Base-by-base conservation (phyloP, 2,797 vertebrate species). In the Poeciliopsis gracilis region DNA sequence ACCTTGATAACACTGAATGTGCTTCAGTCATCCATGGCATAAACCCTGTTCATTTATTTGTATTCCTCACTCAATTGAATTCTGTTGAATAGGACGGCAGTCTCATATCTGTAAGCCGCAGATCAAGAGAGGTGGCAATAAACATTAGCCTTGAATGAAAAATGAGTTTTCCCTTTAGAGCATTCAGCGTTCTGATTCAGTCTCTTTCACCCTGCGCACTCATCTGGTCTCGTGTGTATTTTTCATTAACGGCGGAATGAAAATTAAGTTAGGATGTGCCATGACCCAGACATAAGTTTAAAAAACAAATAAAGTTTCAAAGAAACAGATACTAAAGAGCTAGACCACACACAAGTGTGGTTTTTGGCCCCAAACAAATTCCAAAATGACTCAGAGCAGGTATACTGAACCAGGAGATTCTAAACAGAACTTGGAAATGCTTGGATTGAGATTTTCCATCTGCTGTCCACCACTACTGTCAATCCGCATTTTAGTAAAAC, bases 301-400 rank as follows among this genome's bases (percentile, higher is more conserved):
- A 94, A 90, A 91, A 88, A 73, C 92, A 89, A 88, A 73, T 93
- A 89, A 84, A 88, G 73, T 83, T 95, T 89, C 90, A 93, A 94
- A 90, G 90, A 92, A 93, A 79, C 84, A 91, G 90, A 92, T 89
- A 78, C 74, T 88, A 94, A 91, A 92, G 72, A 92, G 86, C 84
- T 13, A 87, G 82, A 86, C 55, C 83, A 84, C 81, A 46, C 71
- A 75, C 15, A 72, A 78, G 67, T 86, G 75, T 82, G 83, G 55
- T 79, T 88, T 80, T 38, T 81, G 1, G 6, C 69, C 84, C 86
- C 76, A 72, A 33, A 83, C 67, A 83, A 72, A 86, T 81, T 73
- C 77, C 59, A 86, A 69, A 81, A 83, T 78, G 72, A 33, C 47
- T 84, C 63, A 2, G 69, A 81, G 75, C 59, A 18, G 77, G 43